Base-by-base conservation (phyloP, 2,797 vertebrate species). In the Sciurus carolinensis region DNA sequence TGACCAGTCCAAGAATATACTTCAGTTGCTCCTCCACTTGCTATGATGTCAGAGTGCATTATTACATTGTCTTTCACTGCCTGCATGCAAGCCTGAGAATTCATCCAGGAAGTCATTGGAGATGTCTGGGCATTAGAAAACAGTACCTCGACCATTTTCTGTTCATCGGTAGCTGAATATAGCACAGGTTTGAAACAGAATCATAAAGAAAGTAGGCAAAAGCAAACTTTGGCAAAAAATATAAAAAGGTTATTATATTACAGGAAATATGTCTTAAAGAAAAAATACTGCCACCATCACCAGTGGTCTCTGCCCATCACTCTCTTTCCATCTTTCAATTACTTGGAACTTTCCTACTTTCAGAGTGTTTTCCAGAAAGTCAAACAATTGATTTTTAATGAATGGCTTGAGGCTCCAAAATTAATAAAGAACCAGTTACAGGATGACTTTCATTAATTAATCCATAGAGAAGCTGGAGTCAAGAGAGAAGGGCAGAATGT, bases 181-280 rank as follows among this genome's bases (percentile, higher is more conserved):
- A 44, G 87, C 64, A 69, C 62, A 91, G 47, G 3, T 90, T 57
- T 96, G 47, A 30, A 73, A 88, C 64, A 77, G 54, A 82, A 77
- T 30, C 30, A 91, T 95, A 57, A 79, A 88, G 7, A 81, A 93
- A 72, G 44, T 69, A 20, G 36, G 15, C 42, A 89, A 86, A 22
- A 75, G 8, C 17, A 2, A 30, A 44, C 57, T 62, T 90, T 84
- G 44, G 71, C 82, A 87, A 96, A 87, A 92, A 64, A 75, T 57
- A 67, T 8, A 1, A 54, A 90, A 72, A 33, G 6, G 20, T 76
- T 92, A 81, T 67, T 88, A 57, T 33, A 94, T 54, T 87, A 76
- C 26, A 91, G 77, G 79, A 97, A 93, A 92, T 50, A 57, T 66
- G 62, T 52, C 9, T 76, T 87, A 47, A 91, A 66, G 26, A 64